phyloP scores from a whole-genome alignment of 1,140 invertebrate genomes.

The Nixonia krombeini region DNA sequence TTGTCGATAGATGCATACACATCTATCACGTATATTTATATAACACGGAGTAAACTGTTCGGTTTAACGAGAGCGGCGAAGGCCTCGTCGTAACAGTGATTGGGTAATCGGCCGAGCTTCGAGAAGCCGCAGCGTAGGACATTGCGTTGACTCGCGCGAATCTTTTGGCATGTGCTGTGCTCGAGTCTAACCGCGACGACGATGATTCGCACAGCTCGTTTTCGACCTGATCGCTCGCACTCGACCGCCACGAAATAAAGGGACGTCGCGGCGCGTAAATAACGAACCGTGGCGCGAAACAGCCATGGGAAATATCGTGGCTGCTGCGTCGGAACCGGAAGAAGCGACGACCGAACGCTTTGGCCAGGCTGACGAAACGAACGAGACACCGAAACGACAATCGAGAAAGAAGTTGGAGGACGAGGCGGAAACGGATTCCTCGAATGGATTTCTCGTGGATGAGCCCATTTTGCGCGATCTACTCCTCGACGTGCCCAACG shows the following conservation, averaged over 20 bases:
- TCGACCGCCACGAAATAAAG: background rate
- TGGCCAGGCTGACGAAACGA: background rate
- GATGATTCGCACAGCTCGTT: slow-evolving; percentile 11
- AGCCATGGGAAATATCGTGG: background rate
- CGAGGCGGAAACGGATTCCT: too few species aligned
- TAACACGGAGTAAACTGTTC: slow-evolving; percentile 9
- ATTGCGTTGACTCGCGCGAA: slow-evolving; percentile 21
- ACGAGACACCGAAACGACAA: slow-evolving; percentile 2
- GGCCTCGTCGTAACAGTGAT: slow-evolving; percentile 31
- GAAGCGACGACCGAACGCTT: background rate
- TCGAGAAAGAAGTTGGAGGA: too few species aligned
- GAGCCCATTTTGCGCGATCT: slow-evolving; percentile 32
- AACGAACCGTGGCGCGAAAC: background rate
- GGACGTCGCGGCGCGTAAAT: slow-evolving; percentile 5
- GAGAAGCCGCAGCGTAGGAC: too few species aligned
- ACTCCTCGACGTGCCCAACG: slow-evolving; percentile 15
- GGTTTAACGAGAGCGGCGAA: slow-evolving; percentile 22
- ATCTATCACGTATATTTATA: slow-evolving; percentile 15
- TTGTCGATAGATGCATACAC: slow-evolving; percentile 6
- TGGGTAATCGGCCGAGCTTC: slow-evolving; percentile 37
- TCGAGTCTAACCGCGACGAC: slow-evolving; percentile 6
- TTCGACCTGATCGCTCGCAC: slow-evolving; percentile 12
- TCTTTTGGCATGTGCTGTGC: slow-evolving; percentile 37
- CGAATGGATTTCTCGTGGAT: slow-evolving; percentile 30
- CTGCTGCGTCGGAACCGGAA: too few species aligned